Evolutionary conservation across 64 coral and sea anemone species (phyloP), one percentile per base, ranked within the genome.

Genomic region (Stichodactyla mertensii): DNA sequence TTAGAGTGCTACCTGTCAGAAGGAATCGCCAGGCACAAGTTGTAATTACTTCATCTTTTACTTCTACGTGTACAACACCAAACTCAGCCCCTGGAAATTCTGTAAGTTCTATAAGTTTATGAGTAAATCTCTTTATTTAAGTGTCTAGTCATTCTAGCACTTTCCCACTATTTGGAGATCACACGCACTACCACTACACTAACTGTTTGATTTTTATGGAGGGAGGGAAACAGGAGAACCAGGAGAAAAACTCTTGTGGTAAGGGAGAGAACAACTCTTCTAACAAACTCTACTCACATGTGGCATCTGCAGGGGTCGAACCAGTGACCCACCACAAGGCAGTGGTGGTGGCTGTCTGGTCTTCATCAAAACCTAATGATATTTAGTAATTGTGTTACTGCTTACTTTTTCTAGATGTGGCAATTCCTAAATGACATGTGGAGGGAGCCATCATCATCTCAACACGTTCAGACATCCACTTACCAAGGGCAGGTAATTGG

Each of bases 11-110:
- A 2, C 90, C 90, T 26, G 79, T 83, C 26, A 87, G 90, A 82
- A 58, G 86, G 60, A 82, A 92, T 82, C 90, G 90, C 22, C 90
- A 92, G 77, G 81, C 90, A 57, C 85, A 87, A 71, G 90, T 92
- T 56, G 57, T 92, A 36, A 85, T 91, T 31, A 86, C 89, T 56
- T 83, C 89, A 4, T 58, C 89, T 10, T 26, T 74, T 26, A 85
- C 89, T 58, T 77, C 86, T 54, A 67, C 36, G 3, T 45, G 36
- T 45, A 45, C 90, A 55, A 45, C 85, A 9, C 31, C 89, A 31
- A 58, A 8, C 28, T 81, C 84, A 54, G 7, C 77, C 86, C 55
- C 90, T 70, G 54, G 53, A 16, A 36, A 57, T 20, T 85, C 83
- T 26, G 83, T 85, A 85, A 85, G 83, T 85, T 45, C 24, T 81